phyloP scores from a whole-genome alignment of 2,797 vertebrate species.

The Cygnus olor region DNA sequence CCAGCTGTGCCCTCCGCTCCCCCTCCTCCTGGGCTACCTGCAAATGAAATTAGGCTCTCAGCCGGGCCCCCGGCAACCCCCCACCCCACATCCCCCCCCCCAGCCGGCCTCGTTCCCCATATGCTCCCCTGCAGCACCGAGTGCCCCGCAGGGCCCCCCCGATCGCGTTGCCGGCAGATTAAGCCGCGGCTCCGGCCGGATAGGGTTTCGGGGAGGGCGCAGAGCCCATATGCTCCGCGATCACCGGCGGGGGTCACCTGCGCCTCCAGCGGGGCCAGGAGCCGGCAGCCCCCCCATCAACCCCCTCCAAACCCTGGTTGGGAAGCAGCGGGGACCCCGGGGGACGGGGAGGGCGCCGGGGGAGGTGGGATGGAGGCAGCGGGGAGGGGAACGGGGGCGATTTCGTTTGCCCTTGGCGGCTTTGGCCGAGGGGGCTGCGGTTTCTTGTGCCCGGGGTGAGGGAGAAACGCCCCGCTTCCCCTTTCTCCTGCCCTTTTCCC shows the following conservation, averaged over 20 bases:
- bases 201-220: slow-evolving; percentile 27
- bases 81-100: not conserved
- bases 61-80: not conserved
- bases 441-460: not conserved
- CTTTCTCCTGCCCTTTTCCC: not conserved
- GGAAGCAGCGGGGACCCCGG: too few relatives aligned
- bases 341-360: too few relatives aligned
- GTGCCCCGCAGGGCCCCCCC: slow-evolving; percentile 2
- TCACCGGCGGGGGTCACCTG: not conserved
- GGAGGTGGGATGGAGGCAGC: too few relatives aligned
- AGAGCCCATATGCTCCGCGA: slow-evolving; percentile 34
- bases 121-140: not conserved
- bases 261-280: too few relatives aligned
- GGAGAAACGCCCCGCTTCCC: not conserved
- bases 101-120: slow-evolving; percentile 32
- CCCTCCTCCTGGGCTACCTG: not conserved
- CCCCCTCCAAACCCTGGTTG: too few relatives aligned
- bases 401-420: too few relatives aligned
- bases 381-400: too few relatives aligned
- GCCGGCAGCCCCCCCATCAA: too few relatives aligned
- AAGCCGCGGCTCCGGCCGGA: not conserved
- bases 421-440: not conserved
- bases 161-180: not conserved
- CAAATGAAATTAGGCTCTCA: not conserved
- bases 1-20: not conserved